Percentiles rank a stretch among this genome's conserved stretches.
Conservation (phyloP, 2,888 invertebrate genomes). For the Cheiracanthium punctorium region DNA sequence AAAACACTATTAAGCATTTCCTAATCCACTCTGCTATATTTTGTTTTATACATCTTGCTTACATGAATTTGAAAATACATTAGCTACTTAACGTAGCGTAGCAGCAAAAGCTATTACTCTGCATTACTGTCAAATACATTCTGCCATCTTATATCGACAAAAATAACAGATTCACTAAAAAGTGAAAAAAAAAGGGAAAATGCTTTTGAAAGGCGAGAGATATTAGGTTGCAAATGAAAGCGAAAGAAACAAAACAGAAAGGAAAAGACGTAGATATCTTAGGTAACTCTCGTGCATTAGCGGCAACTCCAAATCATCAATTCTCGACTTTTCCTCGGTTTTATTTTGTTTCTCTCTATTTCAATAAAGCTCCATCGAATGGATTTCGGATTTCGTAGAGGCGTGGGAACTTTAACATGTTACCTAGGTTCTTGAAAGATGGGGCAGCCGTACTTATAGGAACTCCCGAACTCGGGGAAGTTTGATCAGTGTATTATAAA, state of each 20-base stretch:
- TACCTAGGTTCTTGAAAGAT: conserved; percentile 2
- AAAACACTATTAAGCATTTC: too few relatives aligned
- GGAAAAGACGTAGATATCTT: background rate
- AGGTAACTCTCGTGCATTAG: conserved; percentile 52
- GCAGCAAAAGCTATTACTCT: too few relatives aligned
- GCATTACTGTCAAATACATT: too few relatives aligned
- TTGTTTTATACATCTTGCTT: too few relatives aligned
- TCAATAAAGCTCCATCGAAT: conserved; percentile 44
- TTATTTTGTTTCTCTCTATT: conserved; percentile 37
- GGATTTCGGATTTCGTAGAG: conserved; percentile 29
- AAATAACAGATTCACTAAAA: conserved; percentile 1
- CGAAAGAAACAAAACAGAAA: background rate
- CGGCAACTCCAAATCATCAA: conserved; percentile 40
- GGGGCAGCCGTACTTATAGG: background rate
- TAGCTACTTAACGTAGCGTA: too few relatives aligned
- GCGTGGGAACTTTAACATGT: conserved; percentile 32
- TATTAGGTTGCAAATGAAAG: conserved; percentile 27
- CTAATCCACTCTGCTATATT: too few relatives aligned
- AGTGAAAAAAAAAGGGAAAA: background rate
- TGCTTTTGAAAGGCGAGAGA: conserved; percentile 25
- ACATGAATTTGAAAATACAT: too few relatives aligned
- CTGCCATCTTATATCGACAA: conserved; percentile 25
- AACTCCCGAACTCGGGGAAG: conserved; percentile 14
- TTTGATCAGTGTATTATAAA: conserved; percentile 32
- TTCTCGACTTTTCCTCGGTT: conserved; percentile 48